Base-by-base conservation (phyloP, 2,888 invertebrate species). In the Machimus atricapillus region DNA sequence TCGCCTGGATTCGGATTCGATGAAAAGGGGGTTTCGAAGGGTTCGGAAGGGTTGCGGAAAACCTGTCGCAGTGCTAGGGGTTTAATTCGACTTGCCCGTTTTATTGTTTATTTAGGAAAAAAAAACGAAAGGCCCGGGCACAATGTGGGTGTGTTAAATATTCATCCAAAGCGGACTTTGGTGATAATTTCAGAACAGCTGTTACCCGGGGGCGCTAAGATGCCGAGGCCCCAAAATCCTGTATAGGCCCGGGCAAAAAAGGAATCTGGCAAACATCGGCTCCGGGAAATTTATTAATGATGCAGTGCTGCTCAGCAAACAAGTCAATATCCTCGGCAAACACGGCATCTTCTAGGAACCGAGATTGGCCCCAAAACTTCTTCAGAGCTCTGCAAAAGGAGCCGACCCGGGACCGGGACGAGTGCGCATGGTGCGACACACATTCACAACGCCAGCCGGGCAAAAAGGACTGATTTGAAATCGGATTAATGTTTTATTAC, bases 401-500 rank as follows among this genome's bases (percentile, higher is more conserved):
- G 66, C 23, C 66, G 66, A 66, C 66, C 66, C 66, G 66, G 66
- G 66, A 1, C 16, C n/a, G 16, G 34, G 31, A 31, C 16, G 27
- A 78, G 78, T 40, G 78, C 78, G 43, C 43, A 78, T 34, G 40
- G 23, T 37, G 78, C 37, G 40, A 43, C 37, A 43, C 66, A 66
- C 66, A 66, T 66, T 19, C 23, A 27, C 66, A 66, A 2, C 23
- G 8, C 27, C 66, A 66, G 27, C 27, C 19, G 23, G 23, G 43
- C 40, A 23, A 78, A 43, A 43, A 46, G 40, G 78, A 78, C 78
- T 78, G 78, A 78, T 78, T 43, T 43, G 40, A 78, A 43, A 78
- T 78, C 78, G 78, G 78, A 78, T 78, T 78, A 78, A 78, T 78
- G 78, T 78, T 78, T 78, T 78, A 78, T 78, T 78, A 78, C 43